Percentiles rank a stretch among this genome's conserved stretches.
Conservation (phyloP, 2,888 invertebrate genomes). For the Eilema griseolum region DNA sequence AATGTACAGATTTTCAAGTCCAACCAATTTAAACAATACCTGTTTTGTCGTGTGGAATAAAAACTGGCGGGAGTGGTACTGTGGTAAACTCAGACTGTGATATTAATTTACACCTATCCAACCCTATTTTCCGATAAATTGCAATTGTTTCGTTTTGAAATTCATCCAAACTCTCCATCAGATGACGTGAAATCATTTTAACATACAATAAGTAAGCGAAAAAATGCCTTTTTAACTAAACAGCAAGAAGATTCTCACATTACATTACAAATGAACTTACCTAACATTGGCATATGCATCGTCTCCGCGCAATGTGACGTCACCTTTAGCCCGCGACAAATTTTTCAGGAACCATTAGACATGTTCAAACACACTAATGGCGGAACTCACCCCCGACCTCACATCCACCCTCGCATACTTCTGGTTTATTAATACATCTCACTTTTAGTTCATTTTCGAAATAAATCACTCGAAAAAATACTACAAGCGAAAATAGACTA, state of each 20-base stretch:
- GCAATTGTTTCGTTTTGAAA: too few species aligned
- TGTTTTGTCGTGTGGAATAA: too few species aligned
- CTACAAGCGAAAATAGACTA: constrained; percentile 20
- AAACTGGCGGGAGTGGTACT: too few species aligned
- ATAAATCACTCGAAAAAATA: constrained; percentile 59
- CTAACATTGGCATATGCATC: constrained; percentile 39
- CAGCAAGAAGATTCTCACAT: neutral
- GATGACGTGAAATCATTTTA: too few species aligned
- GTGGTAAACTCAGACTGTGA: too few species aligned
- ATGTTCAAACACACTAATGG: constrained; percentile 67
- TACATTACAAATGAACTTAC: constrained; percentile 1
- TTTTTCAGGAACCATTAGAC: constrained; percentile 63
- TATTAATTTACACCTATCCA: too few species aligned
- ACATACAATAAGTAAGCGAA: too few species aligned
- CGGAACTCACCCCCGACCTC: constrained; percentile 65
- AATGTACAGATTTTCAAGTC: too few species aligned
- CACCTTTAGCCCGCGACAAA: constrained; percentile 54
- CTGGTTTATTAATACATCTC: constrained; percentile 58
- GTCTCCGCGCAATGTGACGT: constrained; percentile 45
- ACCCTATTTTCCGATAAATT: too few species aligned
- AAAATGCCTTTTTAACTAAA: neutral
- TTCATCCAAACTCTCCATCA: neutral
- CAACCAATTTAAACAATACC: too few species aligned
- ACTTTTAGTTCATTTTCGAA: constrained; percentile 60
- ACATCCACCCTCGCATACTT: constrained; percentile 58